These are phyloP conservation scores for Drosophila trichaetosa DNA, from an alignment of 2,888 invertebrate genomes.

Conservation along the genomic window DNA sequence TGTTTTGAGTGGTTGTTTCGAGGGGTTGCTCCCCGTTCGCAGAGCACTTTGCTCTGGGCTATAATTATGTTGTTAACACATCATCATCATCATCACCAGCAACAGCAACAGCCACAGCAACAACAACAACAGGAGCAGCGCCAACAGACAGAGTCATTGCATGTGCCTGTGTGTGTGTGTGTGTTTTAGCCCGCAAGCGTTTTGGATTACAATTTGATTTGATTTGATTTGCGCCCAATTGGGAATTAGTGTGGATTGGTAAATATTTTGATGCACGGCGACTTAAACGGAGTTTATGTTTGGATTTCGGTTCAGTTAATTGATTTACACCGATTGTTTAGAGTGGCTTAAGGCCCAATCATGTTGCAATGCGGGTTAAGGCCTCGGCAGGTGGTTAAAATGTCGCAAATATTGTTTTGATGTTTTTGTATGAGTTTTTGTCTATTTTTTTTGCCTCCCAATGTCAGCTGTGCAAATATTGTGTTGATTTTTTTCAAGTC, in stretches of 20 bases:
- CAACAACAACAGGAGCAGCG: slow-evolving; percentile 32
- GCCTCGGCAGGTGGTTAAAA: slow-evolving; percentile 33
- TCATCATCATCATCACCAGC: slow-evolving; percentile 72
- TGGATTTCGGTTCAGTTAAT: slow-evolving; percentile 62
- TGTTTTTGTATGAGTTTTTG: not conserved
- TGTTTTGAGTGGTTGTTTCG: slow-evolving; percentile 71
- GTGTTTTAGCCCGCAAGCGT: slow-evolving; percentile 64
- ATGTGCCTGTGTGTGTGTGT: slow-evolving; percentile 12
- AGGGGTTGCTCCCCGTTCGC: slow-evolving; percentile 64
- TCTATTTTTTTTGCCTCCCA: not conserved
- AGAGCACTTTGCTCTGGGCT: slow-evolving; percentile 76
- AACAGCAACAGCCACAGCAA: slow-evolving; percentile 33
- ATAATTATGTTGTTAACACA: slow-evolving; percentile 84
- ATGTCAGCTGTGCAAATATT: slow-evolving; percentile 55
- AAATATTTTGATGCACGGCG: slow-evolving; percentile 79
- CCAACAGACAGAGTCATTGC: slow-evolving; percentile 27
- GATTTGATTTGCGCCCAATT: slow-evolving; percentile 80
- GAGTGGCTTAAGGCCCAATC: slow-evolving; percentile 30
- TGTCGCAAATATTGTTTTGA: slow-evolving; percentile 25
- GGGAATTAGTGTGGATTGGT: slow-evolving; percentile 80
- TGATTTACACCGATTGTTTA: slow-evolving; percentile 52
- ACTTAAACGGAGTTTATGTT: slow-evolving; percentile 55
- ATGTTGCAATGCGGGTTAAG: slow-evolving; percentile 17
- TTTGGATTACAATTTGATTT: slow-evolving; percentile 78
- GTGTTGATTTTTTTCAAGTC: not conserved